phyloP scores from a whole-genome alignment of 1,140 invertebrate species.

The Drosophila baimaii region DNA sequence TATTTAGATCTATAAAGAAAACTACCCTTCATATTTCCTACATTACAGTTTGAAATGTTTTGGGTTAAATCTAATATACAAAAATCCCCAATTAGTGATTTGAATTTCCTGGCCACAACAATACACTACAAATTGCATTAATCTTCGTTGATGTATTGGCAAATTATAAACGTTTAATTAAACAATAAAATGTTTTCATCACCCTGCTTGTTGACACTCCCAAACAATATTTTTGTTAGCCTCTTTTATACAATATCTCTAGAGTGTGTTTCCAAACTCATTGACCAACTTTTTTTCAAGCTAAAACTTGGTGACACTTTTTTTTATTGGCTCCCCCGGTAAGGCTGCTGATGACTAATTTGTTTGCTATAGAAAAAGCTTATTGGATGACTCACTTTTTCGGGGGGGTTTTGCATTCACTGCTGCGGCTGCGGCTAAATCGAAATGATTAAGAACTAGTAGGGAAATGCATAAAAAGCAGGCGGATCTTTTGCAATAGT shows the following conservation, averaged over 20 bases:
- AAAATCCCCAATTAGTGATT: background rate
- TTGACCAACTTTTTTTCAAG: slow-evolving; percentile 32
- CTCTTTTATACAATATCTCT: background rate
- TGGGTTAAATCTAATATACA: background rate
- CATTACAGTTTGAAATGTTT: background rate
- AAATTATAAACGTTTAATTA: background rate
- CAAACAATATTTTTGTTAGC: too few species aligned
- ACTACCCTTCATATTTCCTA: background rate
- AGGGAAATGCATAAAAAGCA: slow-evolving; percentile 30
- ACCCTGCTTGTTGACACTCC: background rate
- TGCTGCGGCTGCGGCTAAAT: slow-evolving; percentile 28
- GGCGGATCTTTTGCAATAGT: slow-evolving; percentile 11
- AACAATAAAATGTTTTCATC: slow-evolving; percentile 16
- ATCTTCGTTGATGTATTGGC: background rate
- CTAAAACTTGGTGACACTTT: slow-evolving; percentile 37
- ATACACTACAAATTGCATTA: background rate
- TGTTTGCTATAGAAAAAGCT: slow-evolving; percentile 55
- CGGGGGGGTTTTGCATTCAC: slow-evolving; percentile 25
- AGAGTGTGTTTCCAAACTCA: slow-evolving; percentile 10
- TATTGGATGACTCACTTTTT: slow-evolving; percentile 53
- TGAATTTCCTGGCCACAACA: background rate
- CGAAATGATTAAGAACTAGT: slow-evolving; percentile 50
- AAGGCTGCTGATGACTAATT: slow-evolving; percentile 62
- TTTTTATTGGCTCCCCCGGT: slow-evolving; percentile 10
- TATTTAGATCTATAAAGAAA: background rate